Base-by-base conservation (phyloP, 2,888 invertebrate species). In the Heterodera filipjevi region DNA sequence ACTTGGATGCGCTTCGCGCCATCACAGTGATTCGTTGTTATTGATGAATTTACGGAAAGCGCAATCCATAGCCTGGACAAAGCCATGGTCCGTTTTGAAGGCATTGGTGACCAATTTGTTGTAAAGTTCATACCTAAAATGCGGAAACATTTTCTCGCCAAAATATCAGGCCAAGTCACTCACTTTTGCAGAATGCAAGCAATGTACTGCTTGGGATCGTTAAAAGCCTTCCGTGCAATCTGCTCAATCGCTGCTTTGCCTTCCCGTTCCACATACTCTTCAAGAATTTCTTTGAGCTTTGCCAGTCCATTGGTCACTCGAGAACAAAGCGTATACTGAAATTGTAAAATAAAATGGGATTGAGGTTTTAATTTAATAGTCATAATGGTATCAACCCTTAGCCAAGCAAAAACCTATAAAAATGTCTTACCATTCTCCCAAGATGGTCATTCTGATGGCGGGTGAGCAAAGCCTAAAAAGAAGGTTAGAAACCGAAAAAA, bases 21-120 rank as follows among this genome's bases (percentile, higher is more conserved):
- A 93, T 93, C 89, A 93, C 93, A 30, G 99, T 99, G 70, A 98
- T 95, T 95, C 94, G 91, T 99, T 99, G 86, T 94, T 94, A 90
- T 99, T 99, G 81, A 99, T 98, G 90, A 99, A 99, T 86, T 94
- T 93, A 35, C 97, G 97, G 90, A 98, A 98, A 14, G 98, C 99
- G 78, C 86, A 87, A 73, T 88, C 88, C 77, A 88, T 82, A 1
- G 87, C 94, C 35, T 97, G 95, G 64, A 97, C 96, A 91, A 99
- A 99, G 59, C 98, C 98, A 46, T 95, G 94, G 90, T 99, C 98
- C 90, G 95, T 96, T 90, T 94, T 94, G 91, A 99, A 99, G 14
- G 98, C 95, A 22, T 94, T 93, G 86, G 95, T 90, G 16, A 99
- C 98, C 53, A 99, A 92, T 1, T 95, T 94, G 90, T 96, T 95